Evolutionary conservation across 1,140 invertebrate species (phyloP).

Genomic region (Steinernema feltiae): DNA sequence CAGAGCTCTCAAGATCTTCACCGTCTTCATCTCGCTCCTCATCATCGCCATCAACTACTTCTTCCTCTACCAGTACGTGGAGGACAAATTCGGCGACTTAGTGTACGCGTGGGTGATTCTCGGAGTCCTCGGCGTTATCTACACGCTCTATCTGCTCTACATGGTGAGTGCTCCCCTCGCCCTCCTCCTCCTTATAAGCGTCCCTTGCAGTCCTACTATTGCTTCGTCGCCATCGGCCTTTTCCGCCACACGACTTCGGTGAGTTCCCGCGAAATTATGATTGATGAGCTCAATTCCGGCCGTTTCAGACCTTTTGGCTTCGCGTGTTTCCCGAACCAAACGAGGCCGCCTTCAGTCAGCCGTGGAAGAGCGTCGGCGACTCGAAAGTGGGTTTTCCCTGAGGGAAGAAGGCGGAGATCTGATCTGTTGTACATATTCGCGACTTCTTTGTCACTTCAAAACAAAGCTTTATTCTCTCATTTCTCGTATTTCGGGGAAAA

Average conservation of each 20-base stretch:
- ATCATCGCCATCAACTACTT: constrained; percentile 77
- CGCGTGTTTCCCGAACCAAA: neutral
- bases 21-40: constrained; percentile 61
- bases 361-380: neutral
- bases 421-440: constrained; percentile 10
- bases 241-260: constrained; percentile 14
- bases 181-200: neutral
- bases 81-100: constrained; percentile 57
- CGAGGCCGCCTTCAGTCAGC: neutral
- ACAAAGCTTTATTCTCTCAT: constrained; percentile 11
- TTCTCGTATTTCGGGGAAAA: neutral
- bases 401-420: neutral
- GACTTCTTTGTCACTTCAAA: neutral
- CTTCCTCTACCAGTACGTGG: constrained; percentile 69
- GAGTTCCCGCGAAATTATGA: neutral
- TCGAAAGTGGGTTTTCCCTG: neutral
- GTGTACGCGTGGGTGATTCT: constrained; percentile 63
- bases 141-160: constrained; percentile 70
- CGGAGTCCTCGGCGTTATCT: constrained; percentile 65
- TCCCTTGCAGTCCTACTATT: constrained; percentile 34
- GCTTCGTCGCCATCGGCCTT: constrained; percentile 30
- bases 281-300: neutral
- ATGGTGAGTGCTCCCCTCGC: constrained; percentile 59
- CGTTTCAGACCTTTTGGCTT: neutral
- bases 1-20: constrained; percentile 39